phyloP scores from a whole-genome alignment of 2,888 invertebrate genomes.

The Norana najaformis region DNA sequence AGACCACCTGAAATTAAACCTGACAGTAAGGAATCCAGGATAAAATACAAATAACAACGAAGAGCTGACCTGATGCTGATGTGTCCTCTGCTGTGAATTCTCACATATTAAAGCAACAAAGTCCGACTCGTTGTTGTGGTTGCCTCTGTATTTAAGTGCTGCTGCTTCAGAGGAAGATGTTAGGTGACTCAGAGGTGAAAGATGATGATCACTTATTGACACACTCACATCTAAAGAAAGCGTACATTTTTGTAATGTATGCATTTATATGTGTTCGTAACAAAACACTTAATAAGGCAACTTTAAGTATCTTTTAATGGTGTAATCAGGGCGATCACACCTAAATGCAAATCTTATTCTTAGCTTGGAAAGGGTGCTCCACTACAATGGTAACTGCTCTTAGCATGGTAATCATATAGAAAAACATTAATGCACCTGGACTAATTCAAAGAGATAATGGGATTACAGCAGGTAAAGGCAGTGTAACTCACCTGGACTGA shows the following conservation, averaged over 20 bases:
- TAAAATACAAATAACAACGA: neutral
- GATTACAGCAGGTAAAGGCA: neutral
- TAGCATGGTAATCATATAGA: neutral
- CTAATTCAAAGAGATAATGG: neutral
- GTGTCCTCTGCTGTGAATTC: constrained; percentile 69
- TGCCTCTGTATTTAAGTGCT: constrained; percentile 73
- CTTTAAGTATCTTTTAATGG: neutral
- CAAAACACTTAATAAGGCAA: no score
- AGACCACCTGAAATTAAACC: no score
- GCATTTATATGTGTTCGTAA: neutral
- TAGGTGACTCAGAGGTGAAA: neutral
- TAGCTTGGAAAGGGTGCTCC: neutral
- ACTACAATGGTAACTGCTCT: neutral
- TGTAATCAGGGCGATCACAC: neutral
- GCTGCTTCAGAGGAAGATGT: constrained; percentile 36
- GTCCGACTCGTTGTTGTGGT: constrained; percentile 82
- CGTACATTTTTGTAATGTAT: neutral
- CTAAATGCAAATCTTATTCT: neutral
- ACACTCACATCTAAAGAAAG: neutral
- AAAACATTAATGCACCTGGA: neutral
- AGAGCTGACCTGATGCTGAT: constrained; percentile 35
- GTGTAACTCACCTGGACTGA: neutral
- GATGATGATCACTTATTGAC: constrained; percentile 15
- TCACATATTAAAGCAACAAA: constrained; percentile 96
- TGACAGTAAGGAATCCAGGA: no score